Conservation (phyloP, 2,113 vertebrate genomes). For the Calypte anna region DNA sequence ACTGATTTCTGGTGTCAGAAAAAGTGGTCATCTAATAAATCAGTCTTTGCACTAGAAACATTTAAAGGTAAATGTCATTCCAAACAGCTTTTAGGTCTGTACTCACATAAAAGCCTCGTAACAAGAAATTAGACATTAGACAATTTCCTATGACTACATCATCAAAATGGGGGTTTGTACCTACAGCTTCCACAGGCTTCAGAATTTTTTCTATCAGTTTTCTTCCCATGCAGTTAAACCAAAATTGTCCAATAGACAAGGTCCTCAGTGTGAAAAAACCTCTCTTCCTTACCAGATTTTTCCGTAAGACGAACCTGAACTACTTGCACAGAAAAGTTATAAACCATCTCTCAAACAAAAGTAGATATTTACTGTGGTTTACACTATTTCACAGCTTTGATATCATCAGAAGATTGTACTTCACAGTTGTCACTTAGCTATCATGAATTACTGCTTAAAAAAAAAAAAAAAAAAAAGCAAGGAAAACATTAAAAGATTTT, state of each 20-base stretch:
- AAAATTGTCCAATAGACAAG: background rate
- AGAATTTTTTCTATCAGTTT: background rate
- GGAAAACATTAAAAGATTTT: slow-evolving; percentile 33
- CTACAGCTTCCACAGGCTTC: background rate
- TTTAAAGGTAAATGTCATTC: background rate
- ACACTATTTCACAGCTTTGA: slow-evolving; percentile 1
- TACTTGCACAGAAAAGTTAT: background rate
- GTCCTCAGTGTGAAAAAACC: background rate
- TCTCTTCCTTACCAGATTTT: background rate
- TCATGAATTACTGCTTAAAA: background rate
- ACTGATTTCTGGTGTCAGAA: background rate
- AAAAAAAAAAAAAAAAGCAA: background rate
- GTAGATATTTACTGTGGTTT: background rate
- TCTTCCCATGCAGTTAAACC: background rate
- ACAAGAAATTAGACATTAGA: background rate
- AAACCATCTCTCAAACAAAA: background rate
- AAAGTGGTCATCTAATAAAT: slow-evolving; percentile 1
- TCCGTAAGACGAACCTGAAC: background rate
- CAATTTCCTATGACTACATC: background rate
- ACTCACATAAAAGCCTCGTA: background rate
- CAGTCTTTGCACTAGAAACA: background rate
- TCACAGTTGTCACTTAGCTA: slow-evolving; percentile 24
- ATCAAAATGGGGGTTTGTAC: background rate
- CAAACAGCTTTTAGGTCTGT: background rate
- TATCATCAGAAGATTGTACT: slow-evolving; percentile 24